Evolutionary conservation across 2,113 vertebrate genomes (phyloP), one percentile per base, ranked within the genome.

Genomic region (Phoenicopterus ruber): DNA sequence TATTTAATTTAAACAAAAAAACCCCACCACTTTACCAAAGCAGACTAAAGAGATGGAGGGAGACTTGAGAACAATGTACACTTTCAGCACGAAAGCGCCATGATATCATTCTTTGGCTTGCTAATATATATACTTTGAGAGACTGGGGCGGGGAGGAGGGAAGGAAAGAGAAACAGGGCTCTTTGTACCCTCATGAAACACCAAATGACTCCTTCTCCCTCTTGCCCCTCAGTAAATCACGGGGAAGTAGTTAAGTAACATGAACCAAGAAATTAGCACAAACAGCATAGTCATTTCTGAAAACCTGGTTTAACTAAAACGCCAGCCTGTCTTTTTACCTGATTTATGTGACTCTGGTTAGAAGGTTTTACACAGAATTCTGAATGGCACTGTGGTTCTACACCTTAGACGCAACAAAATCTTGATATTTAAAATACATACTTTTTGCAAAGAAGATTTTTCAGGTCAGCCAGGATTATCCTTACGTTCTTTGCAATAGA

Each of bases 71-170:
- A 89, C 93, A 96, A 95, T 28, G 55, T 91, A 88, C 9, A 95
- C 77, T 97, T 97, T 96, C 93, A 97, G 88, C 67, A 96, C n/a
- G 63, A 93, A 95, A 96, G 79, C 17, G 24, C 66, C 61, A 79
- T 91, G 81, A 83, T 96, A 96, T 96, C 89, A 91, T 73, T 93
- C 47, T 50, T 66, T 88, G 79, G 76, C 94, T 96, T 82, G 74
- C 36, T 91, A 87, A 62, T 73, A 15, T 82, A 67, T 57, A 71
- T 71, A 90, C 13, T 72, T 93, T 7, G 73, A 94, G 61, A 82
- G 78, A 74, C 47, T 66, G 63, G 14, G 25, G 34, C 5, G 3
- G 8, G 40, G 36, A 86, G 79, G 18, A 78, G 57, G 66, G 32
- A 59, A 67, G 25, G 59, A 78, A 91, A 94, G 15, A 95, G 78